Evolutionary conservation across 2,113 vertebrate genomes (phyloP).

Genomic region (Phocoena sinus): DNA sequence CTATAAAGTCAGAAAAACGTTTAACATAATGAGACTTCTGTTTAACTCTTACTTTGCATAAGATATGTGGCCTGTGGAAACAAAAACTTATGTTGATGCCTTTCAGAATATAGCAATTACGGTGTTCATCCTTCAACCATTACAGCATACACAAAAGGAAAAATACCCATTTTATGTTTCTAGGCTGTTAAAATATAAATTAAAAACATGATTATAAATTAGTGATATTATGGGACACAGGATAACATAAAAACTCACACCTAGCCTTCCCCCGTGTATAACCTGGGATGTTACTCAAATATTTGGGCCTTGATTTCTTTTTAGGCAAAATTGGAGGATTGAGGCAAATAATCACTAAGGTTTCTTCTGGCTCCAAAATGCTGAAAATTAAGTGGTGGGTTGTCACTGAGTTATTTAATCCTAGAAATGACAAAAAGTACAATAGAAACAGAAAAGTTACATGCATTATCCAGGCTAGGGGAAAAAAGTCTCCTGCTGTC

Average conservation of each 20-base stretch:
- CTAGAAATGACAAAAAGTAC: neutral
- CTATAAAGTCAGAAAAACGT: neutral
- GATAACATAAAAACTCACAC: neutral
- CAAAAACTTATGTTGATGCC: neutral
- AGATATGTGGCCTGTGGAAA: neutral
- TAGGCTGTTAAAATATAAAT: neutral
- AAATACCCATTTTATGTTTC: neutral
- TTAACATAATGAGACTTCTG: neutral
- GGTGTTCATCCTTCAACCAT: neutral
- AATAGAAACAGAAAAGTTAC: neutral
- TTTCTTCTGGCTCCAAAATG: neutral
- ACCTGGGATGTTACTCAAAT: neutral
- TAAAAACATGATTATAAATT: neutral
- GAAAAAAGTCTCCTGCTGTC: neutral
- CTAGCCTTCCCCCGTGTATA: neutral
- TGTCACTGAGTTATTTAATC: neutral
- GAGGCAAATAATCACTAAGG: neutral
- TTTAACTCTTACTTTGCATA: slow-evolving; percentile 9
- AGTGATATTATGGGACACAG: neutral
- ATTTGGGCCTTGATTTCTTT: neutral
- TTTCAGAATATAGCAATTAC: neutral
- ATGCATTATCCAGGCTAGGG: neutral
- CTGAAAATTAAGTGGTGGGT: neutral
- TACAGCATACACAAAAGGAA: neutral
- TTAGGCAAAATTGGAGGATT: neutral